These are phyloP conservation scores for Bembecia ichneumoniformis DNA, from an alignment of 2,888 invertebrate species.

Conservation along the genomic window DNA sequence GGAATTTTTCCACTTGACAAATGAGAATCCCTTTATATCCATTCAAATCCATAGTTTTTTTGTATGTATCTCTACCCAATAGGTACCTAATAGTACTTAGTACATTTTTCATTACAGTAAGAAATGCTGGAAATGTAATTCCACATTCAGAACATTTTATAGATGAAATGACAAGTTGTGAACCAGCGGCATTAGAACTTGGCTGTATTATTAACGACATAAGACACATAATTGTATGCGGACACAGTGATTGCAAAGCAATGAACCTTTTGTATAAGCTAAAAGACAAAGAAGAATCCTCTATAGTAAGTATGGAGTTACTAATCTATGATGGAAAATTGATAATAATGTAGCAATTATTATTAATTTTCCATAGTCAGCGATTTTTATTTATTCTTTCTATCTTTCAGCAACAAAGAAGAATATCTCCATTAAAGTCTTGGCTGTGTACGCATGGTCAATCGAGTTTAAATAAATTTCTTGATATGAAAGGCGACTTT, in stretches of 20 bases:
- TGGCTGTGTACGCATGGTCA: slow-evolving; percentile 93
- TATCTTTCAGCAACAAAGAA: slow-evolving; percentile 76
- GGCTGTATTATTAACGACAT: slow-evolving; percentile 94
- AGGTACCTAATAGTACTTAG: neutral
- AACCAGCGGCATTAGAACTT: slow-evolving; percentile 95
- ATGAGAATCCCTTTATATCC: neutral
- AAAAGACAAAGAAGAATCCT: slow-evolving; percentile 82
- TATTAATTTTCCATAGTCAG: no score
- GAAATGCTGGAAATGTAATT: slow-evolving; percentile 96
- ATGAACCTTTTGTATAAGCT: slow-evolving; percentile 93
- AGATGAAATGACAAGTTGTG: slow-evolving; percentile 91
- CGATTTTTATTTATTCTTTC: no score
- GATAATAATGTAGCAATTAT: neutral
- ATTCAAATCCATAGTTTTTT: neutral
- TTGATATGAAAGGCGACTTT: slow-evolving; percentile 75
- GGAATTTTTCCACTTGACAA: no score
- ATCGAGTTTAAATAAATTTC: slow-evolving; percentile 86
- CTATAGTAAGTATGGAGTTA: slow-evolving; percentile 34
- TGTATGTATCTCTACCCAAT: neutral
- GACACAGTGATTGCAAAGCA: slow-evolving; percentile 98
- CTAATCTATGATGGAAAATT: neutral
- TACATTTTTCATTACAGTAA: slow-evolving; percentile 72
- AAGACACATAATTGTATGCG: slow-evolving; percentile 93
- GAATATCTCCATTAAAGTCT: slow-evolving; percentile 88
- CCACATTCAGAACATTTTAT: slow-evolving; percentile 92